A percentile compares a stretch with the other conserved stretches of the same genome.
Conservation (phyloP, 2,113 vertebrate genomes). For the Macrotis lagotis region DNA sequence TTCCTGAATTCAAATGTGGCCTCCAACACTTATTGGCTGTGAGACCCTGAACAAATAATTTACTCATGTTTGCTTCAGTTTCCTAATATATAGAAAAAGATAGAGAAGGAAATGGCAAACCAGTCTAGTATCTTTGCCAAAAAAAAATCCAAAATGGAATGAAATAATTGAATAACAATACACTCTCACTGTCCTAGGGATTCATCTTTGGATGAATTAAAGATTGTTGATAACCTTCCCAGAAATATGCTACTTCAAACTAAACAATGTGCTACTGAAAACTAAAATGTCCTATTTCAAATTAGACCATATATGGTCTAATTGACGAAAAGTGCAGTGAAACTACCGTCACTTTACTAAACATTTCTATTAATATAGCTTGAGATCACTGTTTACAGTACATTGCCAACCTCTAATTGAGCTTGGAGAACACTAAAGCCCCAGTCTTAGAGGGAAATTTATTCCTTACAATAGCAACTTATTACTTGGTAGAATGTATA, state of each 20-base stretch:
- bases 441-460: neutral
- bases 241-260: too few species aligned
- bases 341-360: neutral
- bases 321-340: neutral
- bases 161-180: neutral
- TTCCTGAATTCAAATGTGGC: neutral
- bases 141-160: neutral
- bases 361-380: neutral
- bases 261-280: too few species aligned
- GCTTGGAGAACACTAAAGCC: neutral
- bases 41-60: neutral
- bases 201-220: neutral
- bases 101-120: neutral
- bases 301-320: neutral
- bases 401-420: neutral
- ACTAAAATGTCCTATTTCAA: neutral
- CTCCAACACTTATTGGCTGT: neutral
- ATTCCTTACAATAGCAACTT: neutral
- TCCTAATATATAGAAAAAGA: neutral
- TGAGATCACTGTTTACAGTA: neutral
- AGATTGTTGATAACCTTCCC: neutral
- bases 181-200: neutral
- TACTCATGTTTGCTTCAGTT: neutral
- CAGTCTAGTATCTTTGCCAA: neutral
- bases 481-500: neutral